Percentiles rank a stretch among this genome's conserved stretches.
Conservation (phyloP, 35 echinoderm and acorn worm genomes). For the Apostichopus parvimensis region DNA sequence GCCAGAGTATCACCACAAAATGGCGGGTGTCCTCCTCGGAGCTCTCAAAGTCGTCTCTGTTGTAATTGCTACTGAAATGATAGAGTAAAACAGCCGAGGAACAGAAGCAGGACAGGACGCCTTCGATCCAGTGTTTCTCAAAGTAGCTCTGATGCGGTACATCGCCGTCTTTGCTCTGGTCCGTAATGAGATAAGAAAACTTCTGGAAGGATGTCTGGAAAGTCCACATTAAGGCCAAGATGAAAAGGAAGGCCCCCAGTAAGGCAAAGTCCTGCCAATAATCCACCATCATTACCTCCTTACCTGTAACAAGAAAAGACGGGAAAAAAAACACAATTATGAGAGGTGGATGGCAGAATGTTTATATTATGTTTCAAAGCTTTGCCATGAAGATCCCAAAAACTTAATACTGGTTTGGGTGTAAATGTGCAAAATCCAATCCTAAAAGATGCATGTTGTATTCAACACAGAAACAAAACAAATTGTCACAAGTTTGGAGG, state of each 20-base stretch:
- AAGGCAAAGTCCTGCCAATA: constrained; percentile 83
- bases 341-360: too few relatives aligned
- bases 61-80: constrained; percentile 47
- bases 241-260: constrained; percentile 76
- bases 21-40: constrained; percentile 43
- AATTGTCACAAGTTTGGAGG: too few relatives aligned
- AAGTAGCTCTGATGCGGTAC: constrained; percentile 66
- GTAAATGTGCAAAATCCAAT: too few relatives aligned
- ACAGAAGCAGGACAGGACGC: constrained; percentile 47
- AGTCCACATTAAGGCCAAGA: constrained; percentile 76
- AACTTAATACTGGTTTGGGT: too few relatives aligned
- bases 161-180: constrained; percentile 10
- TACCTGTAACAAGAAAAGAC: not conserved
- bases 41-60: constrained; percentile 41
- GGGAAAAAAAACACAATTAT: not conserved
- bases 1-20: constrained; percentile 71
- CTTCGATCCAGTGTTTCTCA: constrained; percentile 58
- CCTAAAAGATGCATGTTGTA: too few relatives aligned
- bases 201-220: constrained; percentile 70
- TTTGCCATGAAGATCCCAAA: too few relatives aligned
- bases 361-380: too few relatives aligned
- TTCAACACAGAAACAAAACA: too few relatives aligned
- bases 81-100: constrained; percentile 55
- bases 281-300: constrained; percentile 45
- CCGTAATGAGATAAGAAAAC: constrained; percentile 45